A percentile compares a stretch with the other conserved stretches of the same genome.
Evolutionary conservation across 2,113 vertebrate genomes (phyloP).

Genomic region (Thamnophis sirtalis): DNA sequence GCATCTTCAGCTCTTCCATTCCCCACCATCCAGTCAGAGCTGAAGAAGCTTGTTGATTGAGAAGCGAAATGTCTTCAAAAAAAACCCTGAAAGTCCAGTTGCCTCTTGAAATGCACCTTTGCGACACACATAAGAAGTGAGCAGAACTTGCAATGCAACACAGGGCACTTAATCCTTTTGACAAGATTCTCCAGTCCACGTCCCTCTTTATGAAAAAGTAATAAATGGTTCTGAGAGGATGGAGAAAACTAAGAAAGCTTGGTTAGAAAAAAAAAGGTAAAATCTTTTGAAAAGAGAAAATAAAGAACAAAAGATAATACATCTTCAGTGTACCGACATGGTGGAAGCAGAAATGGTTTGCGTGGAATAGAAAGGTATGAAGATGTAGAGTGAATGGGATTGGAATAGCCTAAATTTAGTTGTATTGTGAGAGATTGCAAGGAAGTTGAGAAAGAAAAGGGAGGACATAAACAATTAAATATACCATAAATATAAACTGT

Average conservation of each 20-base stretch:
- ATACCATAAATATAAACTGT: too few relatives aligned
- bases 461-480: neutral
- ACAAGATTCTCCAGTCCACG: neutral
- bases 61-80: too few relatives aligned
- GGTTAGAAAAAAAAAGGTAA: neutral
- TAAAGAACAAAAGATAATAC: neutral
- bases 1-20: too few relatives aligned
- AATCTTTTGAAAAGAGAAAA: neutral
- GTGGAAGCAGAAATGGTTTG: neutral
- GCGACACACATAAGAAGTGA: neutral
- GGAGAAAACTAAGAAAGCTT: neutral
- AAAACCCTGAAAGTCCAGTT: too few relatives aligned
- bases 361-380: neutral
- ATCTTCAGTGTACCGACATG: neutral
- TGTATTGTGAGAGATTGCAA: neutral
- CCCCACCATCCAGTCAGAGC: too few relatives aligned
- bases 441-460: neutral
- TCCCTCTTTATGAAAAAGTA: neutral
- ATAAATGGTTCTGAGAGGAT: neutral
- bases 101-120: too few relatives aligned
- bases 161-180: neutral
- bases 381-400: neutral
- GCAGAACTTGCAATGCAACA: neutral
- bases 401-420: neutral
- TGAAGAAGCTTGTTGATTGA: too few relatives aligned